These are phyloP conservation scores for Lithobates pipiens DNA, from an alignment of 2,797 vertebrate species.

Conservation along the genomic window DNA sequence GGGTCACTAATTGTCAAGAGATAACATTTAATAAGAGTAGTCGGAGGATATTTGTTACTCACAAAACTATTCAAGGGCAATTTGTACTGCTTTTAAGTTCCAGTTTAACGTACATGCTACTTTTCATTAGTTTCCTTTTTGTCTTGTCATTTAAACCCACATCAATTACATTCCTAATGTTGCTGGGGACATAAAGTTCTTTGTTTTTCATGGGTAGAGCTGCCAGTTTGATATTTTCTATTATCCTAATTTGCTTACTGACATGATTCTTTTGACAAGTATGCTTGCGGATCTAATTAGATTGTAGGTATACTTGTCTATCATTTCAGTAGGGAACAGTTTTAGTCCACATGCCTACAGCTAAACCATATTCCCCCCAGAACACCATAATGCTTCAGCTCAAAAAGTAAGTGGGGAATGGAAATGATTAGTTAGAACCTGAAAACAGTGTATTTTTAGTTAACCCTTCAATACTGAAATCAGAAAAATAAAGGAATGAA, in stretches of 20 bases:
- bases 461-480: background rate
- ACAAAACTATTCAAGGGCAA: conserved; percentile 57
- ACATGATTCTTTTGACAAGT: conserved; percentile 63
- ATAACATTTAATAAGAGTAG: conserved; percentile 54
- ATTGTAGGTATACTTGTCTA: conserved; percentile 63
- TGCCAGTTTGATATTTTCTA: conserved; percentile 61
- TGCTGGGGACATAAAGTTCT: conserved; percentile 59
- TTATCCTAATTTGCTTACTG: conserved; percentile 61
- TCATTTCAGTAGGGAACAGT: conserved; percentile 58
- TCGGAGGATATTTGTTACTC: conserved; percentile 44
- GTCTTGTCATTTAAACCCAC: conserved; percentile 61
- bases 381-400: conserved; percentile 45
- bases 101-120: conserved; percentile 55
- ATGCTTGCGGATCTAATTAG: conserved; percentile 63
- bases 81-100: conserved; percentile 52
- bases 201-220: conserved; percentile 59
- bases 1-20: conserved; percentile 57
- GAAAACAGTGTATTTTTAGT: conserved; percentile 8
- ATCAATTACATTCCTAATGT: conserved; percentile 59
- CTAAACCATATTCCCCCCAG: conserved; percentile 58
- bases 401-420: conserved; percentile 52
- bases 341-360: conserved; percentile 60
- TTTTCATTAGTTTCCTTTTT: conserved; percentile 61
- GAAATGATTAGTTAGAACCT: conserved; percentile 40
- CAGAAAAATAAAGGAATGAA: background rate